A percentile compares a stretch with the other conserved stretches of the same genome.
phyloP scores from a whole-genome alignment of 1,140 invertebrate genomes.

The Littorina saxatilis region DNA sequence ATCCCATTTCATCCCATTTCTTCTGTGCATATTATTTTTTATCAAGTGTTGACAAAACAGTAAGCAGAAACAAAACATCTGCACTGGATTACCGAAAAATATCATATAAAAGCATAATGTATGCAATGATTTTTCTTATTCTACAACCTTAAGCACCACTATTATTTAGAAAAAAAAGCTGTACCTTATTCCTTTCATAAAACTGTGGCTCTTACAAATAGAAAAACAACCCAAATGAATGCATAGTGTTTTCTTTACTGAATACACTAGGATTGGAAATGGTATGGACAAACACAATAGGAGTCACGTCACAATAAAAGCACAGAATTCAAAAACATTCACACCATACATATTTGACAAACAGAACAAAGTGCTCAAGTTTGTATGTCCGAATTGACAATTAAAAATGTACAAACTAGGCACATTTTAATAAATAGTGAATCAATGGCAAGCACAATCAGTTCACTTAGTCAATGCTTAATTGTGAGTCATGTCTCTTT shows the following conservation, averaged over 20 bases:
- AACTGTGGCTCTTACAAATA: too few species aligned
- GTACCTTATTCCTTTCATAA: too few species aligned
- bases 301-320: background rate
- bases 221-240: too few species aligned
- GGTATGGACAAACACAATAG: background rate
- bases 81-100: too few species aligned
- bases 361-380: background rate
- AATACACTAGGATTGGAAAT: background rate
- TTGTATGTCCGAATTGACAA: background rate
- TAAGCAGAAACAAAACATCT: background rate
- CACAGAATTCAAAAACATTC: constrained; percentile 3
- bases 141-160: too few species aligned
- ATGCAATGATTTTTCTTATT: too few species aligned
- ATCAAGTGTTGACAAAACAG: background rate
- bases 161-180: too few species aligned
- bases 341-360: background rate
- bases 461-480: too few species aligned
- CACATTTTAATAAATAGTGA: constrained; percentile 28
- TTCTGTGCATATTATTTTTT: background rate
- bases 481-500: too few species aligned
- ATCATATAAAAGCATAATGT: too few species aligned
- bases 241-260: too few species aligned
- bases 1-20: background rate
- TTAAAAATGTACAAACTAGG: constrained; percentile 5
- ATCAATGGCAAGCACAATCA: constrained; percentile 6